A percentile compares a stretch with the other conserved stretches of the same genome.
phyloP scores from a whole-genome alignment of 2,888 invertebrate genomes.

The Lasiommata megera region DNA sequence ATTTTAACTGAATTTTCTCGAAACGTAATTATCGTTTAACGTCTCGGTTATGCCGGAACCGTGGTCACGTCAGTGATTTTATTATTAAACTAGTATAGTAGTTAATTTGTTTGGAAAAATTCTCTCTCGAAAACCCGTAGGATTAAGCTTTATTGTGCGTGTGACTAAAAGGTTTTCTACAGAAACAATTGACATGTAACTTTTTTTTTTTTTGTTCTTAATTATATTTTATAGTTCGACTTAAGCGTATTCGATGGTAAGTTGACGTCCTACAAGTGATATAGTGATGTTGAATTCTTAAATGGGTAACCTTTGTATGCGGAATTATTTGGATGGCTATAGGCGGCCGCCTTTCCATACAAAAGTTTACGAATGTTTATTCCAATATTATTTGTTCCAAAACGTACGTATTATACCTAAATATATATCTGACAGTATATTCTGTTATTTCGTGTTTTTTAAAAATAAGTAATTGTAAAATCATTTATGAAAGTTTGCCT shows the following conservation, averaged over 20 bases:
- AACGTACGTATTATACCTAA: no score
- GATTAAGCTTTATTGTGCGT: slow-evolving; percentile 62
- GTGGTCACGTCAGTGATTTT: slow-evolving; percentile 9
- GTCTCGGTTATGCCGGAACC: slow-evolving; percentile 7
- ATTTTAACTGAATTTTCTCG: slow-evolving; percentile 53
- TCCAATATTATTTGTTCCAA: no score
- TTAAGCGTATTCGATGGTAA: slow-evolving; percentile 52
- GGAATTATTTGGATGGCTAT: no score
- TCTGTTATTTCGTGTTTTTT: no score
- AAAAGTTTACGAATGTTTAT: no score
- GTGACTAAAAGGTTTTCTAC: slow-evolving; percentile 75
- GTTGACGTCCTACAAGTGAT: slow-evolving; percentile 76
- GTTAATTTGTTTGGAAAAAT: slow-evolving; percentile 39
- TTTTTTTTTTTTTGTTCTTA: slow-evolving; percentile 42
- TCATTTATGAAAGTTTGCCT: no score
- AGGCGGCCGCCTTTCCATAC: no score
- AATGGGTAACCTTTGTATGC: slow-evolving; percentile 76
- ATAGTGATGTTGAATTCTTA: slow-evolving; percentile 69
- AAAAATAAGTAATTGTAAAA: no score
- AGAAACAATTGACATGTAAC: slow-evolving; percentile 51
- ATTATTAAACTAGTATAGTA: slow-evolving; percentile 1
- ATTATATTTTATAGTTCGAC: slow-evolving; percentile 49
- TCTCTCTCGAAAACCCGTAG: slow-evolving; percentile 64
- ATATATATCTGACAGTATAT: no score
- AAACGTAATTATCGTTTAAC: slow-evolving; percentile 1